Conservation (phyloP, 2,888 invertebrate genomes). For the Mesorhabditis sp. region DNA sequence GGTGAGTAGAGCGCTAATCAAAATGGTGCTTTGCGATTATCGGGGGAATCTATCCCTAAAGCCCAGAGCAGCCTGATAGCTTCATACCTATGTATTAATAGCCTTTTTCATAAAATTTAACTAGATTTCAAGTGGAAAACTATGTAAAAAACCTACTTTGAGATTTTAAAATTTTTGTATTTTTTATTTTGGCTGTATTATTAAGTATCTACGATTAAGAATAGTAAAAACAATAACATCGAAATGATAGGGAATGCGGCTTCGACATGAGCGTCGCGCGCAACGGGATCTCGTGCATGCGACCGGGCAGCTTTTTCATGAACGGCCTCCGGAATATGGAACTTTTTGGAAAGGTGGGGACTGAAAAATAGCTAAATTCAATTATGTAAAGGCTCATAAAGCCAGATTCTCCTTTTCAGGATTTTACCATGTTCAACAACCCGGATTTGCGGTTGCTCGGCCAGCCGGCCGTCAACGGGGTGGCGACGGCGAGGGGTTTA, state of each 20-base stretch:
- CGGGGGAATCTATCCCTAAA: too few species aligned
- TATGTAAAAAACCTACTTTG: too few species aligned
- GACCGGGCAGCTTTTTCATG: conserved; percentile 27
- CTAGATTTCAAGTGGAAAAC: too few species aligned
- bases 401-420: conserved; percentile 11
- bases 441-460: conserved; percentile 49
- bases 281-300: conserved; percentile 25
- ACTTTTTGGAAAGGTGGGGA: conserved; percentile 21
- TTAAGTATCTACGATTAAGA: background rate
- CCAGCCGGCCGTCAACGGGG: conserved; percentile 52
- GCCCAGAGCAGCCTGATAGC: too few species aligned
- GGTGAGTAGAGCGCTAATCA: background rate
- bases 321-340: conserved; percentile 24
- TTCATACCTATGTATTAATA: too few species aligned
- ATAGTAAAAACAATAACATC: background rate
- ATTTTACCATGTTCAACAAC: conserved; percentile 47
- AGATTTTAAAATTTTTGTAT: too few species aligned
- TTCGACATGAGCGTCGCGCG: conserved; percentile 24
- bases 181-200: too few species aligned
- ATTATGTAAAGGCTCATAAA: background rate
- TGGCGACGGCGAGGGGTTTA: conserved; percentile 53
- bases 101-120: too few species aligned
- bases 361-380: conserved; percentile 5
- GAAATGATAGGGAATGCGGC: conserved; percentile 9
- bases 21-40: too few species aligned